phyloP scores from a whole-genome alignment of 2,888 invertebrate genomes.

The Gymnocheta viridis region DNA sequence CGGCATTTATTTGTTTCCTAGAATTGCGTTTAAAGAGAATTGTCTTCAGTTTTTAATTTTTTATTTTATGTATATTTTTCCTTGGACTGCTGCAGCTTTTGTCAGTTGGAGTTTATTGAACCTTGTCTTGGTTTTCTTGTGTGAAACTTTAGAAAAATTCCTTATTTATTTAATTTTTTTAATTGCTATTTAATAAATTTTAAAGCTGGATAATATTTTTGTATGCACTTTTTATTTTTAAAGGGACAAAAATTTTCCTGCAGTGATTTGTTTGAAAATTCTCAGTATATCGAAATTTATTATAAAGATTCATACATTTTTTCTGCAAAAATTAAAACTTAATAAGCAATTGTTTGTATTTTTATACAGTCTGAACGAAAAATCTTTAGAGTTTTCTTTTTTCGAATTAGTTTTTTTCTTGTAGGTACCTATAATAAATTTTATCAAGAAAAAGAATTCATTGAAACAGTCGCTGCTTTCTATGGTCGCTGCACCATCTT shows the following conservation, averaged over 20 bases:
- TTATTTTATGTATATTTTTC: background rate
- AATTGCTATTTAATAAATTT: slow-evolving; percentile 8
- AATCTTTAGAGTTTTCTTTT: too few relatives aligned
- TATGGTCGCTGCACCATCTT: too few relatives aligned
- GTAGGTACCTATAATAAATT: too few relatives aligned
- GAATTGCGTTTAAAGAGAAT: slow-evolving; percentile 42
- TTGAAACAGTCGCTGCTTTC: too few relatives aligned
- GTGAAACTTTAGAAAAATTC: slow-evolving; percentile 8
- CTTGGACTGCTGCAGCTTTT: slow-evolving; percentile 11
- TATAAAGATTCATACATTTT: too few relatives aligned
- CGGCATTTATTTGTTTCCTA: slow-evolving; percentile 36
- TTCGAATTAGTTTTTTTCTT: too few relatives aligned
- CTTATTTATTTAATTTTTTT: slow-evolving; percentile 4
- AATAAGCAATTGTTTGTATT: too few relatives aligned
- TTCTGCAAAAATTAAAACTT: too few relatives aligned
- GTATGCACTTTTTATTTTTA: background rate
- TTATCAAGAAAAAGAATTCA: too few relatives aligned
- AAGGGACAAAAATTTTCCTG: background rate
- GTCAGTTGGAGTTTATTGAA: slow-evolving; percentile 27
- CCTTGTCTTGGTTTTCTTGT: slow-evolving; percentile 2
- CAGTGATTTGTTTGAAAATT: background rate
- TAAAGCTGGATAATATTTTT: background rate
- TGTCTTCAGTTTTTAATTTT: slow-evolving; percentile 5
- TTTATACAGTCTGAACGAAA: too few relatives aligned
- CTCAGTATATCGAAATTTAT: background rate